A percentile compares a stretch with the other conserved stretches of the same genome.
phyloP scores from a whole-genome alignment of 2,888 invertebrate genomes.

The Sinohyriopsis cumingii region DNA sequence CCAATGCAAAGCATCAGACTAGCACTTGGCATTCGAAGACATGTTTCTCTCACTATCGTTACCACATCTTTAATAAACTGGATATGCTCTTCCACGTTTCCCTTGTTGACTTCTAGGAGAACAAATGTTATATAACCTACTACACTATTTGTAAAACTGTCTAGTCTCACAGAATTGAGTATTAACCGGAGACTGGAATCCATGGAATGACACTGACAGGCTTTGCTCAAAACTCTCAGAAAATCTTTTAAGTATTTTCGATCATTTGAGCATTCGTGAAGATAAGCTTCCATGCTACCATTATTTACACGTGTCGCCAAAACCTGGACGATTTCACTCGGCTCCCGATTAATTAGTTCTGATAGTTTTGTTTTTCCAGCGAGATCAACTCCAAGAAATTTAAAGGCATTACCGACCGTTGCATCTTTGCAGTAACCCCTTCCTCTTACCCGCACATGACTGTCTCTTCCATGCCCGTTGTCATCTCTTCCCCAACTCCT shows the following conservation, averaged over 20 bases:
- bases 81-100: conserved; percentile 2
- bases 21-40: conserved; percentile 22
- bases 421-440: too few relatives aligned
- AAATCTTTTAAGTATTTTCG: conserved; percentile 10
- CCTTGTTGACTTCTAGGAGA: conserved; percentile 1
- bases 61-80: conserved; percentile 28
- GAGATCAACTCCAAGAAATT: background rate
- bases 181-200: conserved; percentile 17
- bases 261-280: conserved; percentile 4
- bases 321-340: conserved; percentile 13
- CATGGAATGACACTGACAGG: conserved; percentile 23
- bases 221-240: conserved; percentile 28
- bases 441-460: too few relatives aligned
- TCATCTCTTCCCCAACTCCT: background rate
- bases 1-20: conserved; percentile 2
- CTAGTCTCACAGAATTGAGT: conserved; percentile 24
- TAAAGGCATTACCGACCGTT: too few relatives aligned
- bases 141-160: conserved; percentile 20
- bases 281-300: conserved; percentile 11
- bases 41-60: conserved; percentile 18
- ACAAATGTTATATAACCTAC: conserved; percentile 14
- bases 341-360: conserved; percentile 13
- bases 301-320: conserved; percentile 10
- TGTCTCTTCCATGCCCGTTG: background rate
- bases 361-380: conserved; percentile 7